Percentiles rank a stretch among this genome's conserved stretches.
Evolutionary conservation across 2,888 invertebrate species (phyloP).

Genomic region (Meteorus cinctellus): DNA sequence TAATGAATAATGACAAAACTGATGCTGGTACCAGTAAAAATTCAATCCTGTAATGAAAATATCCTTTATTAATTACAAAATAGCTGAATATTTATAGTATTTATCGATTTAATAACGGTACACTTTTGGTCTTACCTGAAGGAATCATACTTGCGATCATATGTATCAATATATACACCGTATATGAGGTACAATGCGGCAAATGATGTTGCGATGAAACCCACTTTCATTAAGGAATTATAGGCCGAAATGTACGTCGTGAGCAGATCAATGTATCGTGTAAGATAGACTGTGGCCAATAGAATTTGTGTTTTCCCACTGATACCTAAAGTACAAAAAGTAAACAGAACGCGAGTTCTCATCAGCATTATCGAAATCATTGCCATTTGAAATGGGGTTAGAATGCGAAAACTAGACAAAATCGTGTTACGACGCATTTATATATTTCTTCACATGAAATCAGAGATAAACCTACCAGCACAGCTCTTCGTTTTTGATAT

Average conservation of each 20-base stretch:
- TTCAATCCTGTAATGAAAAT: slow-evolving; percentile 81
- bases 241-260: slow-evolving; percentile 96
- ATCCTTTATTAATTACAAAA: not conserved
- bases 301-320: slow-evolving; percentile 98
- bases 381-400: not conserved
- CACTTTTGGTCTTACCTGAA: slow-evolving; percentile 77
- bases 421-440: not conserved
- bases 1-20: slow-evolving; percentile 90
- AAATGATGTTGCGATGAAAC: slow-evolving; percentile 90
- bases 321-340: slow-evolving; percentile 78
- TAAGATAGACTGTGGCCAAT: slow-evolving; percentile 93
- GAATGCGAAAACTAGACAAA: not conserved
- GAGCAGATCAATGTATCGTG: slow-evolving; percentile 95
- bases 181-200: slow-evolving; percentile 97
- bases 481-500: slow-evolving; percentile 99
- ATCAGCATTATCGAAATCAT: not conserved
- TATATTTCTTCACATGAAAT: not conserved
- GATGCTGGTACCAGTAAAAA: slow-evolving; percentile 92
- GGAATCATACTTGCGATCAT: slow-evolving; percentile 98
- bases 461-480: slow-evolving; percentile 80
- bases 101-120: not conserved
- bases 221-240: slow-evolving; percentile 96
- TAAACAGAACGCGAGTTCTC: not conserved
- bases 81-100: slow-evolving; percentile 3
- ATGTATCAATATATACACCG: slow-evolving; percentile 97